Evolutionary conservation across 2,113 vertebrate species (phyloP), one percentile per base, ranked within the genome.

Genomic region (Redunca redunca): DNA sequence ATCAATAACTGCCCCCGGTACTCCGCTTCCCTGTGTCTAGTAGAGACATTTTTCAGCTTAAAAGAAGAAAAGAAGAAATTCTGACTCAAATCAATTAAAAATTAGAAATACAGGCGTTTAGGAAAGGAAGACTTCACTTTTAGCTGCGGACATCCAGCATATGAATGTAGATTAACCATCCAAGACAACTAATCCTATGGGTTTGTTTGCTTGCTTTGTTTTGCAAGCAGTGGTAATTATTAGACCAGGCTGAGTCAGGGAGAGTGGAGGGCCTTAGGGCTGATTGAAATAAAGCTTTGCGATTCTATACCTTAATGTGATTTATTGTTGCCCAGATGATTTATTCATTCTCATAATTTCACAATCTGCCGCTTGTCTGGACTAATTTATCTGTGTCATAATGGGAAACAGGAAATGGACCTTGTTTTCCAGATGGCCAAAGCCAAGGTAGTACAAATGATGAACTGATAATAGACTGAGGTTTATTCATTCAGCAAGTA

Each of bases 1-100:
- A 19, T 17, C 43, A 1, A 46, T 25, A 71, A 17, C 28, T 19
- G 43, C 28, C 52, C 16, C 10, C 0, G 0, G 8, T 21, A 57
- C 28, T 21, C 53, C 4, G 40, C 67, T 43, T 43, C 67, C 26
- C 43, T 83, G 21, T 10, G 25, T 50, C 55, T 52, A 6, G 25
- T 48, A 46, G 30, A 53, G 13, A 57, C 17, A 5, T 23, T 57
- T 78, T 90, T 57, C 33, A n/a, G n/a, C 77, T 57, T 28, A 74
- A 53, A 89, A 60, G 80, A 71, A 15, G 7, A 23, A 81, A 53
- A 74, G 26, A 87, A 52, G 30, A 82, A 95, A 67, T 46, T n/a
- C 62, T 53, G 11, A 82, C 15, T 64, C 60, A 64, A 74, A 17
- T 87, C 26, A 95, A 52, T 53, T 52, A 46, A 9, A 87, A 87